Evolutionary conservation across 2,888 invertebrate genomes (phyloP).

Genomic region (Dicyrtoma fusca): DNA sequence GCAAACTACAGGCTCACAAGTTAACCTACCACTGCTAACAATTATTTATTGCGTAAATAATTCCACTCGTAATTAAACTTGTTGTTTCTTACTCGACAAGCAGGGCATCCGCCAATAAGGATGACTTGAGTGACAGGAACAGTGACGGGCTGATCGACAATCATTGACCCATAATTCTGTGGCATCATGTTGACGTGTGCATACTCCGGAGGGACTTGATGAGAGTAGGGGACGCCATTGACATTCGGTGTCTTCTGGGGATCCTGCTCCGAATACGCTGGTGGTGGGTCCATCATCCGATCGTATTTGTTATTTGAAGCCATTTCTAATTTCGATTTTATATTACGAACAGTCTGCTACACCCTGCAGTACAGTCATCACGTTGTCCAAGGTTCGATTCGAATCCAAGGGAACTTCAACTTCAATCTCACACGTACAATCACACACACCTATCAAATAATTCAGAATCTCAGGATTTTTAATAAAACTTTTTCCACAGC

Average conservation of each 20-base stretch:
- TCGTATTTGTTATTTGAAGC: conserved; percentile 18
- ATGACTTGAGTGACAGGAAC: conserved; percentile 77
- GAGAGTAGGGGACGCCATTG: not conserved
- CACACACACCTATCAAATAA: too few species aligned
- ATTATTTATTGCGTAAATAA: too few species aligned
- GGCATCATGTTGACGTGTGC: conserved; percentile 6
- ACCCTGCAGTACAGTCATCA: too few species aligned
- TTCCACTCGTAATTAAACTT: too few species aligned
- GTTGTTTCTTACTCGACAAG: conserved; percentile 70
- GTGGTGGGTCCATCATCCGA: conserved; percentile 25
- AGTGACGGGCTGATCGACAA: conserved; percentile 58
- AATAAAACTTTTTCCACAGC: too few species aligned
- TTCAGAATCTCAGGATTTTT: too few species aligned
- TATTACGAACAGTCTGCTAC: too few species aligned
- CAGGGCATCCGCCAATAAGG: conserved; percentile 83
- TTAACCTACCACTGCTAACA: not conserved
- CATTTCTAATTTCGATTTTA: not conserved
- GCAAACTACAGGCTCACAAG: too few species aligned
- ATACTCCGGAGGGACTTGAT: not conserved
- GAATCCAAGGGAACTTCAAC: too few species aligned
- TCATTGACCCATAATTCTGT: conserved; percentile 43
- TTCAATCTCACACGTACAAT: too few species aligned
- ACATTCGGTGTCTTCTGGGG: conserved; percentile 6
- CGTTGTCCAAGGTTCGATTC: too few species aligned
- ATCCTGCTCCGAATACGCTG: conserved; percentile 24